A percentile compares a stretch with the other conserved stretches of the same genome.
phyloP scores from a whole-genome alignment of 2,797 vertebrate genomes.

The Urophycis tenuis region DNA sequence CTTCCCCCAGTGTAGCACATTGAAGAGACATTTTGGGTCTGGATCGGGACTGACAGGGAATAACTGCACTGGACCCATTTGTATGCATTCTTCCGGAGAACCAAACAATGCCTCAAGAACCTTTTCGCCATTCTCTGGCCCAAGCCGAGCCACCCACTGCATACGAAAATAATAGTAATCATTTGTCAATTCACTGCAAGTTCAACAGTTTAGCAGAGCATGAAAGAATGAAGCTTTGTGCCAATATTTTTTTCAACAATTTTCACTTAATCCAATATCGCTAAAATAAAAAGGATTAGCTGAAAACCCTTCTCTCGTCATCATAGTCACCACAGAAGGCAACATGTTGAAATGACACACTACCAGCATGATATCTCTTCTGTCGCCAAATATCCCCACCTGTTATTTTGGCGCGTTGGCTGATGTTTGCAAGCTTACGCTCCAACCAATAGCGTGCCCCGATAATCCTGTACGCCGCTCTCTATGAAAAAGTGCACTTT shows the following conservation, averaged over 20 bases:
- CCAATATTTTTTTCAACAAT: conserved; percentile 7
- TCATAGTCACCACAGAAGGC: conserved; percentile 7
- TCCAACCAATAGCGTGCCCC: not conserved
- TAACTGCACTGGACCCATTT: not conserved
- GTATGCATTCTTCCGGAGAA: not conserved
- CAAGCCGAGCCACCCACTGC: conserved; percentile 1
- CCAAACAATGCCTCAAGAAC: not conserved
- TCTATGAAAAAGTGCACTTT: conserved; percentile 11
- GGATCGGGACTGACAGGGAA: not conserved
- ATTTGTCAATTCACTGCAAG: conserved; percentile 8
- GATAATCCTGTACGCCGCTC: conserved; percentile 2
- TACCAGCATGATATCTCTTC: not conserved
- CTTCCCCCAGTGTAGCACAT: not conserved
- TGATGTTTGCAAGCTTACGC: not conserved
- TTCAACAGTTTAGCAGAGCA: conserved; percentile 4
- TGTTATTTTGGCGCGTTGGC: conserved; percentile 6
- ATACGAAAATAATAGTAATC: not conserved
- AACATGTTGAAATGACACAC: conserved; percentile 10
- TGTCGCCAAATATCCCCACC: not conserved
- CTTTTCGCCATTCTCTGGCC: conserved; percentile 2
- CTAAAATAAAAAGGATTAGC: conserved; percentile 9
- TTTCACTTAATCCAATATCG: conserved; percentile 1
- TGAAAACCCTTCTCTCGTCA: conserved; percentile 14
- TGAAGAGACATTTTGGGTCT: not conserved
- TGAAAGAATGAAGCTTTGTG: not conserved